These are phyloP conservation scores for Capitulum mitella DNA, from an alignment of 2,888 invertebrate species.

Conservation along the genomic window DNA sequence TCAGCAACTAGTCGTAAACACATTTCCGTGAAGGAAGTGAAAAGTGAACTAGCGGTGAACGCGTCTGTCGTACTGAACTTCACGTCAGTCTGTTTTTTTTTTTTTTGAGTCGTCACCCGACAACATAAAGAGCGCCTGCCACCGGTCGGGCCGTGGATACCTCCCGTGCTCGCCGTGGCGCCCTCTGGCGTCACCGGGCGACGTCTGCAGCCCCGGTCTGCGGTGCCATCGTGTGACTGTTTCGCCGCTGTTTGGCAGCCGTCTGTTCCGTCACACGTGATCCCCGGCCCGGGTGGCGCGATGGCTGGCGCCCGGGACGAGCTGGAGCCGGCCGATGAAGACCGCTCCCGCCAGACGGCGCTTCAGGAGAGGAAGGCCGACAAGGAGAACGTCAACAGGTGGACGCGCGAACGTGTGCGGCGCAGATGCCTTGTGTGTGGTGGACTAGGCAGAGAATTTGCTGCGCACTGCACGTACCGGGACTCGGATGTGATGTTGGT, in stretches of 20 bases:
- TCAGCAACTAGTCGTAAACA: no score
- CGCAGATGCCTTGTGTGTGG: not conserved
- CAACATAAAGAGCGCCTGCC: no score
- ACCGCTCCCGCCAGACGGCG: not conserved
- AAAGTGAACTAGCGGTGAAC: no score
- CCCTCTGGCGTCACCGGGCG: no score
- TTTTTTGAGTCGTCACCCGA: no score
- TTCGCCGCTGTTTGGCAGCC: not conserved
- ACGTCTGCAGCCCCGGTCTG: no score
- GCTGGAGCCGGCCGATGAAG: not conserved
- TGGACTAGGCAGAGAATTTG: not conserved
- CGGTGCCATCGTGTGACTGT: no score
- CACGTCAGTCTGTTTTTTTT: no score
- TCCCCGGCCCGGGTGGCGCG: not conserved
- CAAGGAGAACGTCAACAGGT: conserved; percentile 11
- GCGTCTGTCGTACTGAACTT: no score
- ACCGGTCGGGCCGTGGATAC: no score
- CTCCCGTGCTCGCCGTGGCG: no score
- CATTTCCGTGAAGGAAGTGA: no score
- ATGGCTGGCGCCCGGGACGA: not conserved
- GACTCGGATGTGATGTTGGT: not conserved
- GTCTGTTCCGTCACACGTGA: conserved; percentile 2
- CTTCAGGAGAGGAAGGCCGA: not conserved
- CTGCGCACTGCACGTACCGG: not conserved
- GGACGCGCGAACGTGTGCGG: not conserved